phyloP scores from a whole-genome alignment of 2,113 vertebrate species.

The Ovibos moschatus region DNA sequence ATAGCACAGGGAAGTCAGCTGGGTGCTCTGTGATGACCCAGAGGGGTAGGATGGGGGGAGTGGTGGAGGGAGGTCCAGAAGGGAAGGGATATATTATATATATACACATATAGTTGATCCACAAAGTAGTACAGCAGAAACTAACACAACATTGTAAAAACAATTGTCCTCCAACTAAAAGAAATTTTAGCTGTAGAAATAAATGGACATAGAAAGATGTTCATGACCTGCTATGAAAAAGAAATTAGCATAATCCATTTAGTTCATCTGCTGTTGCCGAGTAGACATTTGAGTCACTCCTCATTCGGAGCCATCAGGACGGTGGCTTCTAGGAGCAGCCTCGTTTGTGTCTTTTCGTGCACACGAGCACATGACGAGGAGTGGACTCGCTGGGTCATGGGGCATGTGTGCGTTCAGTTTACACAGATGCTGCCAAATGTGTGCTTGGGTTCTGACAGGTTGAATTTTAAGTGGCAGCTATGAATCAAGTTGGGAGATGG shows the following conservation, averaged over 20 bases:
- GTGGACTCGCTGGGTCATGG: too few species aligned
- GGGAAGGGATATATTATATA: neutral
- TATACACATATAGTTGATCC: neutral
- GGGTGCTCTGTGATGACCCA: neutral
- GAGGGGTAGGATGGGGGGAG: neutral
- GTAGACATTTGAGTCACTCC: too few species aligned
- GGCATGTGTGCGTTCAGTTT: rapidly evolving
- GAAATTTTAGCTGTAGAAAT: neutral
- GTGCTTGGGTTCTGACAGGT: neutral
- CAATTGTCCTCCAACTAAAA: neutral
- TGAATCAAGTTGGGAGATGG: neutral
- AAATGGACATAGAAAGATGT: neutral
- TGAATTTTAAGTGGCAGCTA: neutral
- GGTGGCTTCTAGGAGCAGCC: too few species aligned
- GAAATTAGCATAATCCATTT: rapidly evolving
- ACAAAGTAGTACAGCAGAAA: neutral
- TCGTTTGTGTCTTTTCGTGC: rapidly evolving
- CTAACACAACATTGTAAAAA: neutral
- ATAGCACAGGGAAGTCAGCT: neutral
- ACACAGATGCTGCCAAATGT: neutral
- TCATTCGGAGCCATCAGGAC: neutral
- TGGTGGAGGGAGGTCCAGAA: neutral
- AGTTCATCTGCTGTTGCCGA: rapidly evolving
- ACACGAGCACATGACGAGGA: rapidly evolving
- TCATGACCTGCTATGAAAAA: neutral